A percentile compares a stretch with the other conserved stretches of the same genome.
Evolutionary conservation across 2,113 vertebrate species (phyloP).

Genomic region (Microcebus murinus): DNA sequence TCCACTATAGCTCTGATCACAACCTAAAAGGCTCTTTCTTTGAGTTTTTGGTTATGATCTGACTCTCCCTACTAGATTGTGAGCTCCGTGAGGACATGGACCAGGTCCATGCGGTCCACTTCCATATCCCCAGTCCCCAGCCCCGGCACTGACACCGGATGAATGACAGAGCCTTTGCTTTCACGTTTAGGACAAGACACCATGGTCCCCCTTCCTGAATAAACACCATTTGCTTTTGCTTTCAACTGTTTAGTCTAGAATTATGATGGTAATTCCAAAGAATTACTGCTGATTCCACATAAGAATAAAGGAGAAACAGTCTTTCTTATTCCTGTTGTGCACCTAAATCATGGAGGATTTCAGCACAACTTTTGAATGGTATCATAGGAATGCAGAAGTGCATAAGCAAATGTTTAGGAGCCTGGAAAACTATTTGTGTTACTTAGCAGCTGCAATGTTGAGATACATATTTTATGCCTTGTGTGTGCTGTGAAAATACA

Average conservation of each 20-base stretch:
- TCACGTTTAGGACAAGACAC: not conserved
- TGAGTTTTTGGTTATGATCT: not conserved
- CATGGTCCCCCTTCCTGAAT: not conserved
- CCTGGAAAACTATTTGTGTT: conserved; percentile 47
- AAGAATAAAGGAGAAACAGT: not conserved
- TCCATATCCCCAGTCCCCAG: not conserved
- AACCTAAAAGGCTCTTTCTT: not conserved
- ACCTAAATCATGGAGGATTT: conserved; percentile 1
- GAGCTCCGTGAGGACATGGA: not conserved
- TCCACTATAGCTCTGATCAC: not conserved
- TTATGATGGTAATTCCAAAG: not conserved
- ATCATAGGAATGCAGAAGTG: conserved; percentile 41
- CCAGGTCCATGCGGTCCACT: not conserved
- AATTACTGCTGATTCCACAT: conserved; percentile 26
- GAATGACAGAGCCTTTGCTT: not conserved
- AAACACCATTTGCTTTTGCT: not conserved
- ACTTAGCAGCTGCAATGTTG: conserved; percentile 58
- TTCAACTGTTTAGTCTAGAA: not conserved
- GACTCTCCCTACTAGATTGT: not conserved
- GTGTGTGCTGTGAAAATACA: conserved; percentile 31
- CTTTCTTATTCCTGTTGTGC: not conserved
- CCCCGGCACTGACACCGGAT: not conserved
- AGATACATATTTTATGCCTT: conserved; percentile 56
- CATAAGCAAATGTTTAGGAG: conserved; percentile 46
- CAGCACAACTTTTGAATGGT: conserved; percentile 1